Conservation (phyloP, 1,140 invertebrate species). For the Chironomus striatipennis region DNA sequence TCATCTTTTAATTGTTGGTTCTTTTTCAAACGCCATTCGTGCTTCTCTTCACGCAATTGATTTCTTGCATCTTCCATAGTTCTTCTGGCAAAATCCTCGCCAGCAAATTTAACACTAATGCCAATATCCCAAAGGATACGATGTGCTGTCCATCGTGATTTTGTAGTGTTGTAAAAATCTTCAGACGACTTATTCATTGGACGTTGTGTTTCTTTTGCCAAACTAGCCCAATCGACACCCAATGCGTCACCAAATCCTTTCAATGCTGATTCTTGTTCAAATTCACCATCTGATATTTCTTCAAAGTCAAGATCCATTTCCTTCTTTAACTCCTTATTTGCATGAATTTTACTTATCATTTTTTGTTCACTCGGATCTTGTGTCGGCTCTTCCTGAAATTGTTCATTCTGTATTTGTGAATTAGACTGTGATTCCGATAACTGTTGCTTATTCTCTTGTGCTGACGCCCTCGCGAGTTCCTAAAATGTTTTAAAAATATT, state of each 20-base stretch:
- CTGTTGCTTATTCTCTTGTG: slow-evolving; percentile 28
- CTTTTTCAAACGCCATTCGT: slow-evolving; percentile 26
- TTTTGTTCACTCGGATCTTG: slow-evolving; percentile 31
- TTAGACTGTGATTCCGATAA: slow-evolving; percentile 27
- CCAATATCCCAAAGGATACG: slow-evolving; percentile 61
- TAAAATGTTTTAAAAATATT: not conserved
- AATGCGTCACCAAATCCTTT: slow-evolving; percentile 75
- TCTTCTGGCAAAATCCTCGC: slow-evolving; percentile 51
- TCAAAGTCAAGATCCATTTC: slow-evolving; percentile 74
- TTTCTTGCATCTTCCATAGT: slow-evolving; percentile 42
- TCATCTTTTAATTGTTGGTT: slow-evolving; percentile 26
- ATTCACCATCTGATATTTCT: slow-evolving; percentile 80
- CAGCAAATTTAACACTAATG: slow-evolving; percentile 59
- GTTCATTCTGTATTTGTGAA: slow-evolving; percentile 26
- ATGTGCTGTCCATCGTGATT: slow-evolving; percentile 67
- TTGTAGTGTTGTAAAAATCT: slow-evolving; percentile 39
- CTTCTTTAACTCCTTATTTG: slow-evolving; percentile 46
- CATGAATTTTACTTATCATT: slow-evolving; percentile 33
- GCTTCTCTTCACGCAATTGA: slow-evolving; percentile 30
- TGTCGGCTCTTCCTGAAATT: slow-evolving; percentile 28
- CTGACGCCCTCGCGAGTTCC: slow-evolving; percentile 21
- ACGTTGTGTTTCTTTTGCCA: slow-evolving; percentile 65
- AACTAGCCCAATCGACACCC: slow-evolving; percentile 85
- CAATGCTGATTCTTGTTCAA: slow-evolving; percentile 63
- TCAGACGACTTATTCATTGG: slow-evolving; percentile 40